These are phyloP conservation scores for Psittacula cyanocephala DNA, from an alignment of 2,113 vertebrate genomes.

Conservation along the genomic window DNA sequence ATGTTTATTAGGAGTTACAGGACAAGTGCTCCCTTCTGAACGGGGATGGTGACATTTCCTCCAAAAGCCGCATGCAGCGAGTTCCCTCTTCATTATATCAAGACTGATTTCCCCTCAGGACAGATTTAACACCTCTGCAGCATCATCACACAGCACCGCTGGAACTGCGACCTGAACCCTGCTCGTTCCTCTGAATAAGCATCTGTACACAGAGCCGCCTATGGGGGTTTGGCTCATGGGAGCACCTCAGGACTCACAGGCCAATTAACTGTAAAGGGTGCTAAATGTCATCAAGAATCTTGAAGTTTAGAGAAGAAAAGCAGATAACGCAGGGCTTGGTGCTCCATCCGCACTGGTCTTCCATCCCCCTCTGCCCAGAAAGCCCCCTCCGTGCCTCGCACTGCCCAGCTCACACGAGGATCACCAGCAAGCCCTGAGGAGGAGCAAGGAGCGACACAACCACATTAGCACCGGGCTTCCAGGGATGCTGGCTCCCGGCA, in stretches of 20 bases:
- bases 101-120: neutral
- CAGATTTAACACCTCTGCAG: neutral
- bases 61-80: neutral
- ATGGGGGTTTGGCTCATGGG: neutral
- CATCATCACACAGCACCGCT: neutral
- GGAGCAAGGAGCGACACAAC: neutral
- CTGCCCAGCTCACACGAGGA: neutral
- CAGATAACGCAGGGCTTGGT: neutral
- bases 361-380: neutral
- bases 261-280: neutral
- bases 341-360: neutral
- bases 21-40: neutral
- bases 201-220: neutral
- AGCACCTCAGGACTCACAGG: neutral
- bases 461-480: fast-evolving
- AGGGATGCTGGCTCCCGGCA: neutral
- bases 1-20: conserved; percentile 20
- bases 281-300: neutral
- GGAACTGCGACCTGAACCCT: neutral
- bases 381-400: fast-evolving
- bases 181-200: neutral
- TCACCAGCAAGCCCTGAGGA: neutral
- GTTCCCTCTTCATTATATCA: neutral
- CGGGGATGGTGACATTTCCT: neutral
- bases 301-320: neutral